Evolutionary conservation across 2,113 vertebrate species (phyloP).

Genomic region (Daboia siamensis): DNA sequence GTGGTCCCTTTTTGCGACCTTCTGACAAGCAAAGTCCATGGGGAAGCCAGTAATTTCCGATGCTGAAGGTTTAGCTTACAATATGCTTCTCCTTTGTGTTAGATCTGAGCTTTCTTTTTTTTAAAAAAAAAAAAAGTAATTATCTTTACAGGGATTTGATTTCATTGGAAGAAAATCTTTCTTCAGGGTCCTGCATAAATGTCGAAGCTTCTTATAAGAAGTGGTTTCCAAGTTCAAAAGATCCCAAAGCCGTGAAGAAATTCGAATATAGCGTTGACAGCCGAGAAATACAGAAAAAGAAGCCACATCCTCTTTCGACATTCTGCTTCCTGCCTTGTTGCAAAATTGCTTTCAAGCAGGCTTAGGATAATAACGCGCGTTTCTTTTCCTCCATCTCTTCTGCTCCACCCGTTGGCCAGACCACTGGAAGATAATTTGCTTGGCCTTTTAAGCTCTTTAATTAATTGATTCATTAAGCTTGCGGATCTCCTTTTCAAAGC

Average conservation of each 20-base stretch:
- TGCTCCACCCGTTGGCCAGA: background rate
- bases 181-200: background rate
- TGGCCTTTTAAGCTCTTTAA: background rate
- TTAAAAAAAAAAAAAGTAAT: background rate
- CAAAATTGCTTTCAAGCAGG: background rate
- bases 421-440: background rate
- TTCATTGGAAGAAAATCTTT: background rate
- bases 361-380: background rate
- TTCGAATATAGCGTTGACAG: background rate
- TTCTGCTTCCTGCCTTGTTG: background rate
- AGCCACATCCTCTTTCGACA: conserved; percentile 13
- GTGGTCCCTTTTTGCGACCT: no score
- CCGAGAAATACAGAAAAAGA: background rate
- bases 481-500: no score
- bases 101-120: background rate
- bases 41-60: no score
- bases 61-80: background rate
- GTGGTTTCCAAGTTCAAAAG: background rate
- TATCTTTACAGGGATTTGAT: background rate
- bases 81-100: background rate
- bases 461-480: background rate
- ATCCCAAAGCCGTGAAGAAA: conserved; percentile 13
- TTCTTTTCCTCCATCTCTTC: background rate
- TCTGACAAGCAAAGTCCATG: no score
- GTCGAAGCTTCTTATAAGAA: background rate